Evolutionary conservation across 2,888 invertebrate genomes (phyloP).

Genomic region (Meandrusa payeni): DNA sequence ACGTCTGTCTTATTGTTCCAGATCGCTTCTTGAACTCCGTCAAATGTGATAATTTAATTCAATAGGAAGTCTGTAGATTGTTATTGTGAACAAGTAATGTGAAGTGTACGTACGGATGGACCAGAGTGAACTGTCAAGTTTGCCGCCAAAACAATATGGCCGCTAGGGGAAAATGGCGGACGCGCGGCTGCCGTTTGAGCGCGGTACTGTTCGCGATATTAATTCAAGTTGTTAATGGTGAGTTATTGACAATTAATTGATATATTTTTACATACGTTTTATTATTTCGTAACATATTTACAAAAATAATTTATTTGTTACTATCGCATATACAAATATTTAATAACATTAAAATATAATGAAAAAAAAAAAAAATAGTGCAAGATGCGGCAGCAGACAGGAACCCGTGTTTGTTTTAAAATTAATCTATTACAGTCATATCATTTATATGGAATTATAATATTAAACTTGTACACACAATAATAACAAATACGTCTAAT

Average conservation of each 20-base stretch:
- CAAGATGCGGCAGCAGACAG: too few relatives aligned
- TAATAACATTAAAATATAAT: too few relatives aligned
- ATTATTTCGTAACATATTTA: too few relatives aligned
- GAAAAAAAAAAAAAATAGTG: too few relatives aligned
- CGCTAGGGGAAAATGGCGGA: slow-evolving; percentile 60
- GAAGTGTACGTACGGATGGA: slow-evolving; percentile 37
- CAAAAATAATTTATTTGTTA: too few relatives aligned
- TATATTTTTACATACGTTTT: too few relatives aligned
- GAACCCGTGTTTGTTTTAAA: too few relatives aligned
- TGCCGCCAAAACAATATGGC: slow-evolving; percentile 57
- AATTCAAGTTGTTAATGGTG: slow-evolving; percentile 60
- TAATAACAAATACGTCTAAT: too few relatives aligned
- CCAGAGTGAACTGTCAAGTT: slow-evolving; percentile 33
- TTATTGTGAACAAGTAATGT: slow-evolving; percentile 29
- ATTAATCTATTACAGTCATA: too few relatives aligned
- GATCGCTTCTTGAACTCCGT: neutral
- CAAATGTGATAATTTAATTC: slow-evolving; percentile 18
- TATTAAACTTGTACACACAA: too few relatives aligned
- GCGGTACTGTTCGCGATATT: slow-evolving; percentile 52
- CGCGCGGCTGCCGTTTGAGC: slow-evolving; percentile 43
- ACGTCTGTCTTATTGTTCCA: slow-evolving; percentile 21
- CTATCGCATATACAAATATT: too few relatives aligned
- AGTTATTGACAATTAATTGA: slow-evolving; percentile 31
- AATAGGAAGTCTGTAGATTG: neutral
- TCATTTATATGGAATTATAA: too few relatives aligned